Evolutionary conservation across 1,140 invertebrate species (phyloP).

Genomic region (Triops longicaudatus): DNA sequence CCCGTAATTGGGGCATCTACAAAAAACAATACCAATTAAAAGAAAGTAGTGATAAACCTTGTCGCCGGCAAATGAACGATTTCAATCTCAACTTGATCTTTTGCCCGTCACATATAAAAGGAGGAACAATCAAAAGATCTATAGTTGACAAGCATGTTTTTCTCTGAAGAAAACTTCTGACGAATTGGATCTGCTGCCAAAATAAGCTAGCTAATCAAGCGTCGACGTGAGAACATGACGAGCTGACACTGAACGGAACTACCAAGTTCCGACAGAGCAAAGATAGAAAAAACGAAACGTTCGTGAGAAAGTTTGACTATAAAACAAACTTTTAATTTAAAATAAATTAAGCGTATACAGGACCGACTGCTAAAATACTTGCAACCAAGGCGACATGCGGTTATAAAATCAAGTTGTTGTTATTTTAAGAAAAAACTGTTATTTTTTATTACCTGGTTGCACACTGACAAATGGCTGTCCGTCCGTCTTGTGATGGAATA

Average conservation of each 20-base stretch:
- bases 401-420: neutral
- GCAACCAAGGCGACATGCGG: neutral
- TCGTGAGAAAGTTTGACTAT: neutral
- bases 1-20: conserved; percentile 62
- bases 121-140: neutral
- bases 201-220: conserved; percentile 24
- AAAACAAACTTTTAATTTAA: neutral
- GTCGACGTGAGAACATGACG: conserved; percentile 28
- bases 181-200: neutral
- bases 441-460: conserved; percentile 33
- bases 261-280: neutral
- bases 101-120: neutral
- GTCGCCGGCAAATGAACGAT: neutral
- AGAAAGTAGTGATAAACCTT: neutral
- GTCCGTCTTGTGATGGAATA: conserved; percentile 63
- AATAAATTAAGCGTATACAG: neutral
- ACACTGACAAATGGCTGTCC: conserved; percentile 49
- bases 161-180: neutral
- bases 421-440: neutral
- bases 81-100: neutral
- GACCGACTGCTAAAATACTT: neutral
- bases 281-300: neutral
- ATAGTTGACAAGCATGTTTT: neutral
- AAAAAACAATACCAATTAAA: neutral
- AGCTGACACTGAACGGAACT: conserved; percentile 1